Evolutionary conservation across 2,888 invertebrate species (phyloP), one percentile per base, ranked within the genome.

Genomic region (Calameuta idolon): DNA sequence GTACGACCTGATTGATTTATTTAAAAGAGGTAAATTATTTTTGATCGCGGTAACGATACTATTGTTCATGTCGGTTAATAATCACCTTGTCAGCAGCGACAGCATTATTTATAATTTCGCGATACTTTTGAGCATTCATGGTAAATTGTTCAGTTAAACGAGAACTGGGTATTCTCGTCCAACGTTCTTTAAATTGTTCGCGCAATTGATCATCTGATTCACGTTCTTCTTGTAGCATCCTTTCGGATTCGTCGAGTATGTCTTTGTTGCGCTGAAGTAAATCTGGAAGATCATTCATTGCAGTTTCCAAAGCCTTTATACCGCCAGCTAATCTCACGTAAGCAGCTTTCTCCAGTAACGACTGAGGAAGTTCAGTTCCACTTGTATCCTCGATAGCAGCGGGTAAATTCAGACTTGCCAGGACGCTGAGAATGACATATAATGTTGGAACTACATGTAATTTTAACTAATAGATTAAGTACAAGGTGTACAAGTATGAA

Each of bases 361-460:
- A 98, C 77, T 96, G 97, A 1, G 99, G 99, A 85, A 99, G 93
- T 40, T 94, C 94, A 75, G 94, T 94, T 69, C 94, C 94, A 84
- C 94, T 94, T 11, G 94, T 94, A 84, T 95, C 95, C 92, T 99
- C 99, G 78, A 99, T 94, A 76, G 98, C 98, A n/a, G 99, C 99
- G 12, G 99, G 99, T 87, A 99, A 94, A 93, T 98, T 99, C 84
- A 99, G 93, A 80, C 98, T 98, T 1, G 98, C 97, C 89, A 99
- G 93, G 75, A 98, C 94, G 87, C 96, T 95, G 87, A 76, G 87
- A 85, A 79, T 23, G 3, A 35, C 4, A n/a, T 23, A 4, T 55
- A 23, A 55, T 23, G 9, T 55, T 55, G 23, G 1, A 23, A 55
- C 9, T 55, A 23, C 1, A 23, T 55, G 1, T 23, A 9, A 5